Base-by-base conservation (phyloP, 2,113 vertebrate genomes). In the Ia io region DNA sequence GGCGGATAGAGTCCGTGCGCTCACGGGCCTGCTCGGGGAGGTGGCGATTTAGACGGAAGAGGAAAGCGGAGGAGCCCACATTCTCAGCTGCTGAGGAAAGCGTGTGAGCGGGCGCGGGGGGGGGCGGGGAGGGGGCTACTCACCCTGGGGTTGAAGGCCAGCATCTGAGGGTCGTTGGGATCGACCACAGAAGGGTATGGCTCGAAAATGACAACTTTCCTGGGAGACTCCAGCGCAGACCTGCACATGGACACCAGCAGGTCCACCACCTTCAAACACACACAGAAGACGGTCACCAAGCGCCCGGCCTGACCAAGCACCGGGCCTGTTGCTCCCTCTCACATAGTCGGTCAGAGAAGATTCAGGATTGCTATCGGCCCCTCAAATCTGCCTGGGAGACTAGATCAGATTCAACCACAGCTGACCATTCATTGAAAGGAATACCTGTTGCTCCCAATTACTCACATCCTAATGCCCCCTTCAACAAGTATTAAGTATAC, bases 151-250 rank as follows among this genome's bases (percentile, higher is more conserved):
- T 99, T 99, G 98, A 99, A 99, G 98, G 99, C 99, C 98, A 99
- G 98, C 97, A 98, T 98, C 98, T 99, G 99, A 97, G 99, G 97
- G 96, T 99, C 99, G 59, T 99, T 99, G 63, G 99, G 99, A 97
- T 99, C 99, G 88, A 99, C 99, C 96, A 99, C 99, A 94, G 99
- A 99, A 96, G 99, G 99, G 98, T 99, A 99, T 98, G 99, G 99
- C 98, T 99, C 99, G 97, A 99, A 99, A 98, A 99, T 99, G 82
- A 99, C 99, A 84, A 99, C 99, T 98, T 99, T 99, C 95, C 99
- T 99, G 61, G 99, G 99, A 93, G 99, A 99, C 94, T 99, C 99
- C 98, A 99, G 97, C 0, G 99, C 99, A 97, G 99, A 99, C 42
- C 99, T 98, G 97, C 99, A 99, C 99, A 99, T 99, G 79, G 99